Conservation (phyloP, 1,140 invertebrate genomes). For the Lepidotrigona ventralis region DNA sequence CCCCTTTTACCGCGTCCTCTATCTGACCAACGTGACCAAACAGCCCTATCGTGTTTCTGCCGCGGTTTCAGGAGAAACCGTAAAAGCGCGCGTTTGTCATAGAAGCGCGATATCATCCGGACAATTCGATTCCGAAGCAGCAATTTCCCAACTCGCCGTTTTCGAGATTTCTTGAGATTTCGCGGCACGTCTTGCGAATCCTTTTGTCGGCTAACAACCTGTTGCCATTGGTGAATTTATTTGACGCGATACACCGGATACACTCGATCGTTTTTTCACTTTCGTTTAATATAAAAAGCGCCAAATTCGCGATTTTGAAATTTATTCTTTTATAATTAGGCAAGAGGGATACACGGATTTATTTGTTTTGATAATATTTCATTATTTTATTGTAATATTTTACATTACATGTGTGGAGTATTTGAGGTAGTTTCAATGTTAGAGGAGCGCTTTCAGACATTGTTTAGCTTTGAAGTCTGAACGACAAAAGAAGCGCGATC, state of each 20-base stretch:
- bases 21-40: constrained; percentile 43
- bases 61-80: constrained; percentile 71
- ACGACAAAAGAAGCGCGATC: neutral
- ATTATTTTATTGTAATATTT: no score
- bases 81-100: constrained; percentile 60
- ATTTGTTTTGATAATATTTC: no score
- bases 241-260: neutral
- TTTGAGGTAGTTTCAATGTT: no score
- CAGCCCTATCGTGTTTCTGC: constrained; percentile 72
- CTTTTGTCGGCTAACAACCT: constrained; percentile 14
- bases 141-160: neutral
- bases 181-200: no score
- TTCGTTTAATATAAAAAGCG: neutral
- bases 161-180: constrained; percentile 11
- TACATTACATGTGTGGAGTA: no score
- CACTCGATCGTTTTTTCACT: neutral
- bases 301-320: no score
- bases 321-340: no score
- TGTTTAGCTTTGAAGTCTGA: neutral
- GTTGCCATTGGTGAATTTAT: constrained; percentile 36
- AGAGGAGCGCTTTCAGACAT: neutral
- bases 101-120: constrained; percentile 62
- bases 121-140: neutral
- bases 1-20: constrained; percentile 6
- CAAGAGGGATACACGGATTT: no score